Conservation (phyloP, 1,140 invertebrate species). For the Lanistes nyassanus region DNA sequence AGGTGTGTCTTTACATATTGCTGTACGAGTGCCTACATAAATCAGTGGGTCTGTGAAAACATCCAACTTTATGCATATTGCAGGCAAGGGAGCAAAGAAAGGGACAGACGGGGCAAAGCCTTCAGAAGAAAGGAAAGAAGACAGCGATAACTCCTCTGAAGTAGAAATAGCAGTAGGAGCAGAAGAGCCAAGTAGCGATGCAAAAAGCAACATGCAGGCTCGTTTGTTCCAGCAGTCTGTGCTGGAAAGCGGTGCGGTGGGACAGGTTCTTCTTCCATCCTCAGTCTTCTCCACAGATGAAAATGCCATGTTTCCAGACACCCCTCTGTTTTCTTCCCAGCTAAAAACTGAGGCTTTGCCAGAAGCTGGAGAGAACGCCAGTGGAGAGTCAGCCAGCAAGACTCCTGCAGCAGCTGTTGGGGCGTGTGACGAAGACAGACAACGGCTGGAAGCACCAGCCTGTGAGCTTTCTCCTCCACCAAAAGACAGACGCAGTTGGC, state of each 20-base stretch:
- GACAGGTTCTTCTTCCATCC: not conserved
- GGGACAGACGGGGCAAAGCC: not conserved
- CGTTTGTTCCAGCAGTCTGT: not conserved
- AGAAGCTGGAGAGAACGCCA: no score
- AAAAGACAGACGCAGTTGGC: conserved; percentile 9
- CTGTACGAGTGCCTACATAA: no score
- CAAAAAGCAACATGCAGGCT: not conserved
- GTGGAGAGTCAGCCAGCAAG: no score
- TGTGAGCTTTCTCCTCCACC: conserved; percentile 9
- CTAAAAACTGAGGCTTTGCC: not conserved
- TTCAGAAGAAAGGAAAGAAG: not conserved
- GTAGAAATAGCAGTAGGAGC: not conserved
- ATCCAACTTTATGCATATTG: no score
- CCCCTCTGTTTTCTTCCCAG: conserved; percentile 20
- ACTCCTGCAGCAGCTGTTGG: no score
- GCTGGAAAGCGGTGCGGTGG: conserved; percentile 29
- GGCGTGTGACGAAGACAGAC: not conserved
- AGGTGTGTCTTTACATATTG: no score
- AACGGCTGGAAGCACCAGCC: not conserved
- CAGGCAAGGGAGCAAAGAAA: no score
- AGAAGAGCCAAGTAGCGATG: not conserved
- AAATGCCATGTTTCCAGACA: conserved; percentile 58
- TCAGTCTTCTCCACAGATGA: conserved; percentile 34
- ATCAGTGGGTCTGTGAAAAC: no score
- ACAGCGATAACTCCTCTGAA: conserved; percentile 10